Evolutionary conservation across 2,113 vertebrate species (phyloP).

Genomic region (Hymenochirus boettgeri): DNA sequence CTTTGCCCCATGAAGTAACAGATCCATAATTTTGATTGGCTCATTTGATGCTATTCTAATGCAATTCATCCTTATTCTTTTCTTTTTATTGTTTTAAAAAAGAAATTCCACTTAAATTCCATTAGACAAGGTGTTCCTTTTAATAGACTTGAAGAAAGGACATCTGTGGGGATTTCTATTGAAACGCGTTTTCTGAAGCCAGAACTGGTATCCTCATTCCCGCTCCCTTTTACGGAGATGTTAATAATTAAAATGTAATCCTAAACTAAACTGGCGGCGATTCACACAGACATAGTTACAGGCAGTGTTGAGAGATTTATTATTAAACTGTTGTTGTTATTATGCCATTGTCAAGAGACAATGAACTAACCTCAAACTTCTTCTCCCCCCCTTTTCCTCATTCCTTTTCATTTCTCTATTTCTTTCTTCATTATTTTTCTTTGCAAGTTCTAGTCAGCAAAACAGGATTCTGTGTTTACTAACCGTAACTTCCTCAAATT

Average conservation of each 20-base stretch:
- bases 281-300: constrained; percentile 1
- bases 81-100: too few relatives aligned
- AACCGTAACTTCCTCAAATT: constrained; percentile 38
- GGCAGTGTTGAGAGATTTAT: constrained; percentile 3
- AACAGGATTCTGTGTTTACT: constrained; percentile 41
- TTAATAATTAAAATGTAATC: neutral
- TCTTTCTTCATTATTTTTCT: constrained; percentile 8
- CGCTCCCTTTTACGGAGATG: neutral
- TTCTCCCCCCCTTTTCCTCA: neutral
- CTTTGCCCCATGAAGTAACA: too few relatives aligned
- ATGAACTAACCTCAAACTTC: constrained; percentile 8
- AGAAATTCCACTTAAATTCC: too few relatives aligned
- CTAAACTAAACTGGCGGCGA: neutral
- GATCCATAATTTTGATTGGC: too few relatives aligned
- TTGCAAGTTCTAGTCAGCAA: constrained; percentile 24
- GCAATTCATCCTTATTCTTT: too few relatives aligned
- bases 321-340: constrained; percentile 20
- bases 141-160: neutral
- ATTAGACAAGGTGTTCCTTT: neutral
- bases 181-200: neutral
- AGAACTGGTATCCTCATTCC: neutral
- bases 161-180: neutral
- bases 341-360: constrained; percentile 34
- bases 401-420: constrained; percentile 10
- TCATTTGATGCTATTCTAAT: too few relatives aligned